Conservation (phyloP, 2,888 invertebrate genomes). For the Parnassius mnemosyne region DNA sequence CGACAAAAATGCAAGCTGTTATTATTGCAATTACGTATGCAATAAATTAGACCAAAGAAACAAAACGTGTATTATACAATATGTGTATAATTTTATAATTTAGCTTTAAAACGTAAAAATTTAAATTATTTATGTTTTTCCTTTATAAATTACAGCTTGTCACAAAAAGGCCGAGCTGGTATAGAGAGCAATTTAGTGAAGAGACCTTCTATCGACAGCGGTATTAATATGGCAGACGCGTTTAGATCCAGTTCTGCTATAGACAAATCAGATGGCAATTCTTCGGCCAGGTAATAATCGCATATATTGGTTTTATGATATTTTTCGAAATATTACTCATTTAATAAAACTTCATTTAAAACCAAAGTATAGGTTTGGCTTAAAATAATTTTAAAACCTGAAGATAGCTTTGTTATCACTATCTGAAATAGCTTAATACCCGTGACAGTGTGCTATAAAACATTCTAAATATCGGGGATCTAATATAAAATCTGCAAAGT, state of each 20-base stretch:
- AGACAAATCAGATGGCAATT: slow-evolving; percentile 66
- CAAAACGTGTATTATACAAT: too few relatives aligned
- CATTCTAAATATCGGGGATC: too few relatives aligned
- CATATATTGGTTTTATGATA: neutral
- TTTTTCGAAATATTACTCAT: too few relatives aligned
- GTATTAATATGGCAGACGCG: slow-evolving; percentile 85
- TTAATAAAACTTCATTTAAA: neutral
- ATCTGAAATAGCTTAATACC: too few relatives aligned
- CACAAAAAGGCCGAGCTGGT: slow-evolving; percentile 69
- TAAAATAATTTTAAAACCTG: neutral
- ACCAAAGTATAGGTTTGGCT: neutral
- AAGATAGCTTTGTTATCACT: neutral
- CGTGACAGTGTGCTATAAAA: too few relatives aligned
- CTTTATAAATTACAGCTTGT: slow-evolving; percentile 58
- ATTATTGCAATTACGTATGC: too few relatives aligned
- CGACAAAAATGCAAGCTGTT: too few relatives aligned
- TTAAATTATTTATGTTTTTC: neutral
- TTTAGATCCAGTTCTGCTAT: slow-evolving; percentile 73
- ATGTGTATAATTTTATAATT: too few relatives aligned
- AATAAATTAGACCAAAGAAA: too few relatives aligned
- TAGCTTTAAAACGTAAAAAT: too few relatives aligned
- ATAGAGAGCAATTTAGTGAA: slow-evolving; percentile 82
- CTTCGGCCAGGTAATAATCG: slow-evolving; percentile 68
- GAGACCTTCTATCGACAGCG: slow-evolving; percentile 88
- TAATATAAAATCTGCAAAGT: too few relatives aligned